These are phyloP conservation scores for Melangyna quadrimaculata DNA, from an alignment of 2,888 invertebrate species.

Conservation along the genomic window DNA sequence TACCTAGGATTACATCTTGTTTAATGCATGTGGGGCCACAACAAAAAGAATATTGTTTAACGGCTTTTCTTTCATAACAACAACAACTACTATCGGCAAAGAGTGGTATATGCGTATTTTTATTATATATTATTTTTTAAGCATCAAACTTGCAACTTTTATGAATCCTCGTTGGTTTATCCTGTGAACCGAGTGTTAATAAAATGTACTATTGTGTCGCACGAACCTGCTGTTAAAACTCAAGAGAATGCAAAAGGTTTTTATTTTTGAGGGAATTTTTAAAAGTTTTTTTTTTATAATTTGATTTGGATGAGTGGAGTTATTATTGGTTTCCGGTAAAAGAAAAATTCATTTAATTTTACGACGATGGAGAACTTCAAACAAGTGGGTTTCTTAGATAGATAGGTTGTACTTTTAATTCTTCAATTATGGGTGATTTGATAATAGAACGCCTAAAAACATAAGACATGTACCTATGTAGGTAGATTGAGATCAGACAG, in stretches of 20 bases:
- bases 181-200: slow-evolving; percentile 5
- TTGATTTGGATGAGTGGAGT: no score
- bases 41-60: slow-evolving; percentile 13
- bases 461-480: no score
- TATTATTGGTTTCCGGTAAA: no score
- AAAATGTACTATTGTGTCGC: neutral
- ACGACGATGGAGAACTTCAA: no score
- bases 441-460: no score
- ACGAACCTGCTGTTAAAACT: neutral
- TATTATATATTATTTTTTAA: neutral
- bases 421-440: no score
- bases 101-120: neutral
- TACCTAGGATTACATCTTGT: slow-evolving; percentile 3
- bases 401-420: no score
- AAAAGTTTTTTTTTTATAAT: no score
- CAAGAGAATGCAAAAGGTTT: neutral
- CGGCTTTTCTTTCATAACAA: slow-evolving; percentile 18
- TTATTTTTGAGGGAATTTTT: neutral
- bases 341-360: no score
- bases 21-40: slow-evolving; percentile 30
- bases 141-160: slow-evolving; percentile 53
- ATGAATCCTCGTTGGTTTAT: slow-evolving; percentile 31
- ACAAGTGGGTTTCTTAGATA: no score
- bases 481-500: no score
- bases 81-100: neutral